phyloP scores from a whole-genome alignment of 2,888 invertebrate genomes.

The Stenurella melanura region DNA sequence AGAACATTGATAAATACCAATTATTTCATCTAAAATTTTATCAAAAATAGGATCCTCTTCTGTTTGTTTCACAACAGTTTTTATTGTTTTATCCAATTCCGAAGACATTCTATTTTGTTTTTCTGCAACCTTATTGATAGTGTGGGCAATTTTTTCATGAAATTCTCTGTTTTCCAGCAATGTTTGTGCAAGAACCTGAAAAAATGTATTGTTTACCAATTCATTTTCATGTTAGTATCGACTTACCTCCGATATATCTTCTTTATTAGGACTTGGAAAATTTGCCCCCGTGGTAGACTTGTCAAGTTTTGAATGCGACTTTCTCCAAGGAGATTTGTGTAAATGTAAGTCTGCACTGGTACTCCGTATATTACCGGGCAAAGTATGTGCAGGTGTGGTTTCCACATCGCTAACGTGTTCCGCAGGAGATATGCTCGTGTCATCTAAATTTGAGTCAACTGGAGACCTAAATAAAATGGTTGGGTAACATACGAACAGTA shows the following conservation, averaged over 20 bases:
- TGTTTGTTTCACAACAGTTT: slow-evolving; percentile 74
- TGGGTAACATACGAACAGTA: not conserved
- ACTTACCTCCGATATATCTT: slow-evolving; percentile 47
- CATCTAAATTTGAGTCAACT: slow-evolving; percentile 45
- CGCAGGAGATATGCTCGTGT: slow-evolving; percentile 47
- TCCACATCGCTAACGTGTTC: slow-evolving; percentile 59
- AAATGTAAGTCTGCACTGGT: slow-evolving; percentile 44
- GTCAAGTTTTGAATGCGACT: slow-evolving; percentile 28
- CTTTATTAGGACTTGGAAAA: slow-evolving; percentile 43
- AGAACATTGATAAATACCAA: slow-evolving; percentile 61
- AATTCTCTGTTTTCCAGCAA: slow-evolving; percentile 74
- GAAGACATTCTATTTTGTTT: slow-evolving; percentile 56
- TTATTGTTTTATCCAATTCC: slow-evolving; percentile 73
- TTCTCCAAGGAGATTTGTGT: slow-evolving; percentile 45
- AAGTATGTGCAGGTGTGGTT: slow-evolving; percentile 60
- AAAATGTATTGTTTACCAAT: slow-evolving; percentile 31
- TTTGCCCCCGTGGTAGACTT: slow-evolving; percentile 28
- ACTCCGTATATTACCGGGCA: slow-evolving; percentile 60
- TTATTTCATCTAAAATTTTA: slow-evolving; percentile 73
- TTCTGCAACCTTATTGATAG: slow-evolving; percentile 74
- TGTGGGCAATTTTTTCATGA: slow-evolving; percentile 75
- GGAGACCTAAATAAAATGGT: slow-evolving; percentile 49
- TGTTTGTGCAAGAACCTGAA: slow-evolving; percentile 72
- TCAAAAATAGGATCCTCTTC: slow-evolving; percentile 75
- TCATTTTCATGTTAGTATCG: not conserved